These are phyloP conservation scores for Drosophila malerkotliana DNA, from an alignment of 1,140 invertebrate species.

Conservation along the genomic window DNA sequence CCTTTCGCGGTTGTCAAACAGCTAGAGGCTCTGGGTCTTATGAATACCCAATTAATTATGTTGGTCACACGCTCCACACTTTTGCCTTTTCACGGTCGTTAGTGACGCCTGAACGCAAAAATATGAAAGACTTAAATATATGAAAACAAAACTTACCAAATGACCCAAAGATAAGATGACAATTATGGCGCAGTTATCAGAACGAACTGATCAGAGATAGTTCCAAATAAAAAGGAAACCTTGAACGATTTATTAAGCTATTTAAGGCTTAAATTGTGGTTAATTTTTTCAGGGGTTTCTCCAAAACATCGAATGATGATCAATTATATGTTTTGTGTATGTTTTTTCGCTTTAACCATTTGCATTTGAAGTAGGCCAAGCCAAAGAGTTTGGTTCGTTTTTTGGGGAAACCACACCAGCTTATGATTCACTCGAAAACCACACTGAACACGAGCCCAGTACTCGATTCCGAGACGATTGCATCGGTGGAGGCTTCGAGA, in stretches of 20 bases:
- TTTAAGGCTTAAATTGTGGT: constrained; percentile 14
- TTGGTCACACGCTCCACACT: constrained; percentile 73
- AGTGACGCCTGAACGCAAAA: constrained; percentile 48
- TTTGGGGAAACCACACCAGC: constrained; percentile 64
- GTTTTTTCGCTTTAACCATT: constrained; percentile 40
- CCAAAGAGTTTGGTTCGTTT: constrained; percentile 27
- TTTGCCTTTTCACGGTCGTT: constrained; percentile 76
- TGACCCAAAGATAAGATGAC: constrained; percentile 28
- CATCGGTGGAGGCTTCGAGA: constrained; percentile 24
- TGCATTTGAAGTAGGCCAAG: constrained; percentile 69
- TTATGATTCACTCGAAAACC: constrained; percentile 56
- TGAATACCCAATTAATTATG: constrained; percentile 80
- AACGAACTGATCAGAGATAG: neutral
- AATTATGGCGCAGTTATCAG: constrained; percentile 1
- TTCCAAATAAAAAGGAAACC: constrained; percentile 6
- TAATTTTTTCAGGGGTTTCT: constrained; percentile 33
- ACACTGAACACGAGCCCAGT: constrained; percentile 26
- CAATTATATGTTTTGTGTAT: constrained; percentile 19
- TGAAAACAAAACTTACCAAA: constrained; percentile 19
- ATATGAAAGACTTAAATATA: constrained; percentile 16
- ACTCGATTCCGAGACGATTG: constrained; percentile 28
- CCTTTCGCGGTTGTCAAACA: constrained; percentile 41
- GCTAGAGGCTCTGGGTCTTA: constrained; percentile 33
- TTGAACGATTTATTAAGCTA: constrained; percentile 30
- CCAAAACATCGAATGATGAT: constrained; percentile 14